A percentile compares a stretch with the other conserved stretches of the same genome.
Conservation (phyloP, 2,113 vertebrate species). For the Chroicocephalus ridibundus region DNA sequence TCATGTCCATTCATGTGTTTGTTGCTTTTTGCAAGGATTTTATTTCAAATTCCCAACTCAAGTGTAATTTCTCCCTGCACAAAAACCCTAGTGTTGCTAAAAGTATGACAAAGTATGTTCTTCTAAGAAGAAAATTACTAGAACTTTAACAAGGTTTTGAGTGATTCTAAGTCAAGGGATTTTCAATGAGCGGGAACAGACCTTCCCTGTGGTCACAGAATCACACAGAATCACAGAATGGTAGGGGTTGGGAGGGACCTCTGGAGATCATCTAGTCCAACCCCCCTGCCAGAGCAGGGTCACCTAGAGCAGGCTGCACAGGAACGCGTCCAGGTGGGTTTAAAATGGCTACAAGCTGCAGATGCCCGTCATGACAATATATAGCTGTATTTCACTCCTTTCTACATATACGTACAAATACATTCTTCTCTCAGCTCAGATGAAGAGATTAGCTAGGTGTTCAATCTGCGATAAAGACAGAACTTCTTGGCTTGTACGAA, state of each 20-base stretch:
- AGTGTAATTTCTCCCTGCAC: not conserved
- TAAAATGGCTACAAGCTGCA: not conserved
- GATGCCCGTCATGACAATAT: not conserved
- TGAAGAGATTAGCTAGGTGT: not conserved
- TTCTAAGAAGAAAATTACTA: not conserved
- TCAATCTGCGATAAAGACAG: not conserved
- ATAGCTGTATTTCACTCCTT: not conserved
- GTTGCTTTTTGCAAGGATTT: not conserved
- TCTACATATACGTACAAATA: not conserved
- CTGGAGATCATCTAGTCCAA: too few relatives aligned
- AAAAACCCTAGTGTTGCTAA: not conserved
- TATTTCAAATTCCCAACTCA: not conserved
- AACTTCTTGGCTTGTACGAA: not conserved
- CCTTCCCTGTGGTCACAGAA: not conserved
- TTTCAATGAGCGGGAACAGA: not conserved
- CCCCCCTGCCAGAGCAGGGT: too few relatives aligned
- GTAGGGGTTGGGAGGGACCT: too few relatives aligned
- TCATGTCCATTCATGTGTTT: slow-evolving; percentile 24
- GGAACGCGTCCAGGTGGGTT: too few relatives aligned
- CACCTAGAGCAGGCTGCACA: too few relatives aligned
- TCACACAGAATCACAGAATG: too few relatives aligned
- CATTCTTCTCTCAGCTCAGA: not conserved
- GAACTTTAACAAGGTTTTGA: not conserved
- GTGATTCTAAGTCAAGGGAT: not conserved
- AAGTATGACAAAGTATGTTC: not conserved